Percentiles rank a stretch among this genome's conserved stretches.
Evolutionary conservation across 2,888 invertebrate genomes (phyloP).

Genomic region (Timema cristinae): DNA sequence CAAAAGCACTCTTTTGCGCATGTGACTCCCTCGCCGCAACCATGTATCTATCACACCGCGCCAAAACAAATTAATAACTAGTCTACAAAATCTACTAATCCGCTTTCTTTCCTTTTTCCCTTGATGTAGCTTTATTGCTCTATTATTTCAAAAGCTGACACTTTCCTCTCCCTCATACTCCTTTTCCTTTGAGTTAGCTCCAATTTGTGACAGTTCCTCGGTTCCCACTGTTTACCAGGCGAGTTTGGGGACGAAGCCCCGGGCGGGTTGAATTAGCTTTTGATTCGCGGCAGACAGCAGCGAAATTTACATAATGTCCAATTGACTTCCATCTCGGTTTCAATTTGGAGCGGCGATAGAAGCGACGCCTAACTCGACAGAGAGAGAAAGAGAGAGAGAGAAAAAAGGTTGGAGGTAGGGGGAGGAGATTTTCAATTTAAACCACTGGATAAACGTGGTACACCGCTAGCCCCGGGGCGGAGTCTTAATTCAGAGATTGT

Average conservation of each 20-base stretch:
- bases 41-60: too few relatives aligned
- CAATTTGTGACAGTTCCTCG: constrained; percentile 5
- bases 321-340: constrained; percentile 28
- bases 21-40: too few relatives aligned
- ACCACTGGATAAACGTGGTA: constrained; percentile 25
- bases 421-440: constrained; percentile 27
- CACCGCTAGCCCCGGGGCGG: constrained; percentile 8
- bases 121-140: too few relatives aligned
- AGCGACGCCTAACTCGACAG: too few relatives aligned
- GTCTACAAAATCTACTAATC: too few relatives aligned
- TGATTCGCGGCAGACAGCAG: constrained; percentile 14
- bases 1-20: too few relatives aligned
- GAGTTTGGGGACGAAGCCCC: neutral
- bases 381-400: too few relatives aligned
- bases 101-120: too few relatives aligned
- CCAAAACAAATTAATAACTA: too few relatives aligned
- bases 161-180: too few relatives aligned
- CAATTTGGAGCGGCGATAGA: constrained; percentile 4
- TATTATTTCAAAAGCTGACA: too few relatives aligned
- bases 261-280: constrained; percentile 21
- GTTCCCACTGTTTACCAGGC: constrained; percentile 5
- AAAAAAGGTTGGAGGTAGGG: too few relatives aligned
- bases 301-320: constrained; percentile 26
- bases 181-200: constrained; percentile 11
- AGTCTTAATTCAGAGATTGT: constrained; percentile 15